These are phyloP conservation scores for Pelvicachromis taeniatus DNA, from an alignment of 2,113 vertebrate species.

Conservation along the genomic window DNA sequence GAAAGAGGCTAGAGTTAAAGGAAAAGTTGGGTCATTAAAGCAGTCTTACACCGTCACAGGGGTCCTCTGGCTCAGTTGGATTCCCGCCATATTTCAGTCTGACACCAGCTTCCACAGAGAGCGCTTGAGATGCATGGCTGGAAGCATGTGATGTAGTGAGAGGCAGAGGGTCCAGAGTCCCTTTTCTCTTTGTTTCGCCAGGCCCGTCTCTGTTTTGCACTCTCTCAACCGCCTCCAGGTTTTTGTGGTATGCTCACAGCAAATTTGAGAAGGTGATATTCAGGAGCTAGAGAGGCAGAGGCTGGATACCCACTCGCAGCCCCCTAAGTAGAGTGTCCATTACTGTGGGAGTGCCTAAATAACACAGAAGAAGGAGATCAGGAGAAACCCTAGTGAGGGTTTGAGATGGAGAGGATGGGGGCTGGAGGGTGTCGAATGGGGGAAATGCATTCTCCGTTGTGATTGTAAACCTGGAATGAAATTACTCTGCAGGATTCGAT, in stretches of 20 bases:
- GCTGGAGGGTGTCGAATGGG: background rate
- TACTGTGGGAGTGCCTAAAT: constrained; percentile 51
- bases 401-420: background rate
- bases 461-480: background rate
- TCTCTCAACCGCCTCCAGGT: background rate
- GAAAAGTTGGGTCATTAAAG: background rate
- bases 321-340: constrained; percentile 48
- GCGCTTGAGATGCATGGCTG: background rate
- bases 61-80: background rate
- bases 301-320: constrained; percentile 18
- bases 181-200: background rate
- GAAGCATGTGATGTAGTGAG: constrained; percentile 6
- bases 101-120: background rate
- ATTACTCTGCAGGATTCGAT: background rate
- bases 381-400: constrained; percentile 30
- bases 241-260: background rate
- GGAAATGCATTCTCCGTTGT: constrained; percentile 18
- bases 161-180: background rate
- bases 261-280: constrained; percentile 8
- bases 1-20: background rate
- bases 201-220: background rate
- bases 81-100: constrained; percentile 15
- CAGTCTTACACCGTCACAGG: background rate
- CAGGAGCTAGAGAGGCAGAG: background rate
- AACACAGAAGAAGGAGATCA: constrained; percentile 38